phyloP scores from a whole-genome alignment of 1,140 invertebrate species.

The Dolichoris vasculosae region DNA sequence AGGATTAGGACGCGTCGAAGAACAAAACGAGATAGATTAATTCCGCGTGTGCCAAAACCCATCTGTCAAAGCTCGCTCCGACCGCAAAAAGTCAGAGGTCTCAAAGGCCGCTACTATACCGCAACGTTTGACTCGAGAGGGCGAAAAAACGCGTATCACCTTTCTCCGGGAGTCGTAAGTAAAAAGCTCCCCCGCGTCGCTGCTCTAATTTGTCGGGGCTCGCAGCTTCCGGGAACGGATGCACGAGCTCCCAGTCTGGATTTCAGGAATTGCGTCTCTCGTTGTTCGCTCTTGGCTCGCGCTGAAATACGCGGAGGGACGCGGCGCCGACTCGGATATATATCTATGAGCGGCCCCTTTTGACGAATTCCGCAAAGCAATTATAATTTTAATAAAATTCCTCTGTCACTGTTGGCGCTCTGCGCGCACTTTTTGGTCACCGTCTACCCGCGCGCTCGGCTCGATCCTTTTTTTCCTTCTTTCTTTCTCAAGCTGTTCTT shows the following conservation, averaged over 20 bases:
- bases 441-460: background rate
- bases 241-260: constrained; percentile 51
- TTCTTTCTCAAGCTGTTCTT: background rate
- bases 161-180: background rate
- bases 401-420: constrained; percentile 33
- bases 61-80: constrained; percentile 8
- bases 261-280: constrained; percentile 62
- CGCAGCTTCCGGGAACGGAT: constrained; percentile 56
- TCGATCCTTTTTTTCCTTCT: background rate
- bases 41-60: background rate
- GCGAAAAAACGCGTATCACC: constrained; percentile 31
- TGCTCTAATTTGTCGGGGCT: constrained; percentile 46
- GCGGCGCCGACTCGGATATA: constrained; percentile 40
- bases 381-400: constrained; percentile 68
- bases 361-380: constrained; percentile 65
- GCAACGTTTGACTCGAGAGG: background rate
- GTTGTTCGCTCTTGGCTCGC: background rate
- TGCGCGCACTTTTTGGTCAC: background rate
- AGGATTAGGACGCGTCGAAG: background rate
- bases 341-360: constrained; percentile 57
- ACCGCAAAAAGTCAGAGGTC: too few relatives aligned
- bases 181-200: constrained; percentile 51
- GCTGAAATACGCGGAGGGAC: background rate
- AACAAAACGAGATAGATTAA: background rate
- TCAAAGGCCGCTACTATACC: too few relatives aligned